phyloP scores from a whole-genome alignment of 1,140 invertebrate genomes.

The Drosophila eugracilis region DNA sequence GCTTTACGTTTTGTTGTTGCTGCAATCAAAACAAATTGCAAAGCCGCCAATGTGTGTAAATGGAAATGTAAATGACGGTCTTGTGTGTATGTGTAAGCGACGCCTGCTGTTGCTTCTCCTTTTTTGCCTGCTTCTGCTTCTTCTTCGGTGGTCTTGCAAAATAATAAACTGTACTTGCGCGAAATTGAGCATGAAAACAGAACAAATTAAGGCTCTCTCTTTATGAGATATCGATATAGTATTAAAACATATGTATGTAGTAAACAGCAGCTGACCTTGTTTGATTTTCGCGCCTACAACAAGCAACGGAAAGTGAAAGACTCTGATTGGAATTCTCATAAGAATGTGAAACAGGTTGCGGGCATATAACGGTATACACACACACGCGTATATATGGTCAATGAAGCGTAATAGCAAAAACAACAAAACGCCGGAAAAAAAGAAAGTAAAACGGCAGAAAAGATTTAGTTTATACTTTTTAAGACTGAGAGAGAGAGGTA shows the following conservation, averaged over 20 bases:
- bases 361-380: constrained; percentile 50
- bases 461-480: constrained; percentile 17
- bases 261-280: constrained; percentile 21
- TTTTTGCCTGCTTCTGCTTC: background rate
- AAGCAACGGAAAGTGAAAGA: constrained; percentile 73
- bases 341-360: constrained; percentile 76
- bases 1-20: constrained; percentile 20
- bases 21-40: constrained; percentile 45
- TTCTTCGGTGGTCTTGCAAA: constrained; percentile 23
- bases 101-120: constrained; percentile 21
- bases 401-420: constrained; percentile 54
- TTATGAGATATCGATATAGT: background rate
- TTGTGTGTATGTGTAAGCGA: constrained; percentile 8
- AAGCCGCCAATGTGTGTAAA: background rate
- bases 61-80: background rate
- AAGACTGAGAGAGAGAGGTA: constrained; percentile 9
- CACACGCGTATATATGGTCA: constrained; percentile 12
- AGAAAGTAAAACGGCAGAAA: constrained; percentile 67
- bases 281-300: constrained; percentile 5
- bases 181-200: constrained; percentile 23
- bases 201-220: constrained; percentile 7
- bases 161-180: constrained; percentile 55
- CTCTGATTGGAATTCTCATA: constrained; percentile 80
- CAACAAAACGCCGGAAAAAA: constrained; percentile 64
- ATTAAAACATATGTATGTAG: constrained; percentile 4